Base-by-base conservation (phyloP, 2,797 vertebrate genomes). In the Tadarida brasiliensis region DNA sequence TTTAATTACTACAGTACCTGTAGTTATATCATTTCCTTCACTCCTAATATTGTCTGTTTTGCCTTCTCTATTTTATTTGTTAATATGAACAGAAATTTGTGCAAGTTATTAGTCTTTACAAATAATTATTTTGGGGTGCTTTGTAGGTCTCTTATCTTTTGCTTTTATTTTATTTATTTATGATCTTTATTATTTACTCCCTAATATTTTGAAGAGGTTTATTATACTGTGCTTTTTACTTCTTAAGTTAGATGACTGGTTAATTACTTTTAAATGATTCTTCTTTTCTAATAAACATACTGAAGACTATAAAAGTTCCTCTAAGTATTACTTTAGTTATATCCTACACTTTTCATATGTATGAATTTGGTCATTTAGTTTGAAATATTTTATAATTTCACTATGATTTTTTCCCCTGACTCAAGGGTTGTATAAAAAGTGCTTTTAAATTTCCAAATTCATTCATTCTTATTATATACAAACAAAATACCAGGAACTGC, bases 191-290 rank as follows among this genome's bases (percentile, higher is more conserved):
- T 91, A 93, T 76, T 56, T 88, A 70, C 22, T 84, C 4, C 54
- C 47, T 74, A 67, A 20, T 57, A 67, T 70, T 94, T 90, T 61
- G 22, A 35, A 44, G 17, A 81, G 19, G 35, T 70, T 88, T 91
- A 33, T 74, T 88, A 63, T 81, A 17, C 74, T 82, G 19, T 80
- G 68, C 7, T 61, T 56, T 77, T 91, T 78, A 74, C 16, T 76
- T 88, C 11, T 88, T 81, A 87, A 11, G 4, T 70, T 88, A 14
- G 51, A 70, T 80, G 10, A 7, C 54, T 68, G 24, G 15, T 73
- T 88, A 85, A 59, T 96, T 91, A 86, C 76, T 93, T 96, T 70
- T 7, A 71, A 93, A 54, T 83, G 51, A 83, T 70, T 84, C 7
- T 82, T 92, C 19, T 88, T 94, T 88, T 93, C 33, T 30, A 84